These are phyloP conservation scores for Upupa epops DNA, from an alignment of 2,113 vertebrate species.

Conservation along the genomic window DNA sequence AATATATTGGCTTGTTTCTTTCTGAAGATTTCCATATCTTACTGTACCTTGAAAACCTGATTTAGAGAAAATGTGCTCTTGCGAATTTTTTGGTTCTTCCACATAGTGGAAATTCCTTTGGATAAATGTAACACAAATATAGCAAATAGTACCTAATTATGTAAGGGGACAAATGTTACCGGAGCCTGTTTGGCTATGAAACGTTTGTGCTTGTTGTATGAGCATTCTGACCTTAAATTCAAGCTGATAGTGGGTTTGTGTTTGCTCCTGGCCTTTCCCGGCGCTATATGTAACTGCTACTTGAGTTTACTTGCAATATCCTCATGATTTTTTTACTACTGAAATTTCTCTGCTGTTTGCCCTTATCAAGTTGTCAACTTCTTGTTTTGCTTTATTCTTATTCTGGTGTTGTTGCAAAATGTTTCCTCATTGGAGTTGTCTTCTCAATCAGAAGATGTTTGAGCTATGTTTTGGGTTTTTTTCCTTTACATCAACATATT, in stretches of 20 bases:
- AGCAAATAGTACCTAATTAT: neutral
- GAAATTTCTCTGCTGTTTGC: neutral
- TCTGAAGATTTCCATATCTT: neutral
- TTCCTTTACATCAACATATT: neutral
- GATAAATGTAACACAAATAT: neutral
- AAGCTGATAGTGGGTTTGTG: neutral
- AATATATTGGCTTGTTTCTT: neutral
- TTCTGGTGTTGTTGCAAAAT: neutral
- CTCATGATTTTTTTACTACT: neutral
- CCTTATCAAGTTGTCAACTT: neutral
- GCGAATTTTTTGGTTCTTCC: neutral
- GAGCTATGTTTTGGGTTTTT: neutral
- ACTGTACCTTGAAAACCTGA: neutral
- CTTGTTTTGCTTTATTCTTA: neutral
- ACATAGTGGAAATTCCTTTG: neutral
- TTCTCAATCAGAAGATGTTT: neutral
- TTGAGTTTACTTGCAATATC: neutral
- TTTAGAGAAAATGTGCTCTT: neutral
- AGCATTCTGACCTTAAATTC: neutral
- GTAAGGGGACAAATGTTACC: neutral
- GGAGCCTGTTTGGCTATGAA: neutral
- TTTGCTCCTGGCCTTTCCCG: neutral
- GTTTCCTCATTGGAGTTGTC: neutral
- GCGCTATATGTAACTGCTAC: neutral
- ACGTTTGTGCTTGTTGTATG: neutral